Evolutionary conservation across 2,888 invertebrate species (phyloP).

Genomic region (Hermaeophaga mercurialis): DNA sequence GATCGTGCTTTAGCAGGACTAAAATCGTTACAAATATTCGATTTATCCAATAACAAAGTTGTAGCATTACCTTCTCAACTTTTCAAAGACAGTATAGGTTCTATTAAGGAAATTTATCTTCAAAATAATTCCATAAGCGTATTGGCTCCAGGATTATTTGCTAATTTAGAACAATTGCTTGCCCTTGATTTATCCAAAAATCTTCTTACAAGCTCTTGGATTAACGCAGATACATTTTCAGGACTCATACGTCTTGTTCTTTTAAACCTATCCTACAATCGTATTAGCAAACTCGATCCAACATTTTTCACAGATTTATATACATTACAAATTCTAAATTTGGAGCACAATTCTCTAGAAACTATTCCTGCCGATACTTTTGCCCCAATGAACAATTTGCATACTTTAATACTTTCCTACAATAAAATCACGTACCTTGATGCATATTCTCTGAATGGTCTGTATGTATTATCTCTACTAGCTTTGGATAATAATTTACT

Average conservation of each 20-base stretch:
- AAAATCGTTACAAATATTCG: slow-evolving; percentile 81
- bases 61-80: slow-evolving; percentile 85
- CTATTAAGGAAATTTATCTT: slow-evolving; percentile 86
- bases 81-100: slow-evolving; percentile 77
- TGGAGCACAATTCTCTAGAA: slow-evolving; percentile 83
- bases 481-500: slow-evolving; percentile 86
- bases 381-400: slow-evolving; percentile 89
- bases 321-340: slow-evolving; percentile 82
- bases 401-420: slow-evolving; percentile 83
- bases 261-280: slow-evolving; percentile 84
- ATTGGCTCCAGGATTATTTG: slow-evolving; percentile 82
- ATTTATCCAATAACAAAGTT: slow-evolving; percentile 89
- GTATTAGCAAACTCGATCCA: slow-evolving; percentile 79
- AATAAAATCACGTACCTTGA: slow-evolving; percentile 86
- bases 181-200: slow-evolving; percentile 85
- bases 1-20: slow-evolving; percentile 83
- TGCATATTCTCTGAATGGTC: slow-evolving; percentile 84
- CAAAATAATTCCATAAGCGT: slow-evolving; percentile 91
- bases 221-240: slow-evolving; percentile 82
- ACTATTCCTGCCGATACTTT: slow-evolving; percentile 87
- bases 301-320: slow-evolving; percentile 85
- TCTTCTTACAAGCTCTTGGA: slow-evolving; percentile 84
- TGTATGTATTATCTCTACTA: slow-evolving; percentile 83
- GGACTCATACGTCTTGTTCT: slow-evolving; percentile 88
- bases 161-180: slow-evolving; percentile 81